phyloP scores from a whole-genome alignment of 2,888 invertebrate species.

The Callyntrura sp. region DNA sequence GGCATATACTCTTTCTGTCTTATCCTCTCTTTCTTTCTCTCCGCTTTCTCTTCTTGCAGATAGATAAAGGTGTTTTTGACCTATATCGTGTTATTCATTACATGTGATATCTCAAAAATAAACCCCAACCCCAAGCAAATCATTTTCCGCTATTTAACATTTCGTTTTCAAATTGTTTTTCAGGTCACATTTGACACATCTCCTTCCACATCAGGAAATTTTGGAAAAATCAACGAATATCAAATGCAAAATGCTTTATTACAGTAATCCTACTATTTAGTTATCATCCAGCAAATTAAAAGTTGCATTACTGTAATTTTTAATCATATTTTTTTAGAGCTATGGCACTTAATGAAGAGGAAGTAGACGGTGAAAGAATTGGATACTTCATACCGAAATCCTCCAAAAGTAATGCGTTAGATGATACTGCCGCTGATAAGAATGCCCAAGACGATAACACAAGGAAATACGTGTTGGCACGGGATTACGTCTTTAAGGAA shows the following conservation, averaged over 20 bases:
- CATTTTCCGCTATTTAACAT: no score
- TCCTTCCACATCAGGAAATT: neutral
- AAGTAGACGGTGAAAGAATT: neutral
- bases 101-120: no score
- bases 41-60: no score
- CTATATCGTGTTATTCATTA: no score
- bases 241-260: slow-evolving; percentile 7
- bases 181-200: neutral
- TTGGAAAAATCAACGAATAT: neutral
- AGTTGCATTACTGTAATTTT: no score
- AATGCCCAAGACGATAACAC: neutral
- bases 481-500: slow-evolving; percentile 2
- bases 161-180: neutral
- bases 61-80: no score
- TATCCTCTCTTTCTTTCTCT: no score
- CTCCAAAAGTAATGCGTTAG: neutral
- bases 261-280: no score
- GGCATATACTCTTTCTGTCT: no score
- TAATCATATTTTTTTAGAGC: neutral
- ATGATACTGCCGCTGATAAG: neutral
- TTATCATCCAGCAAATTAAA: no score
- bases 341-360: neutral
- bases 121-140: no score
- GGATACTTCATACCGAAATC: neutral
- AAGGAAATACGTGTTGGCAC: neutral